Evolutionary conservation across 2,797 vertebrate genomes (phyloP).

Genomic region (Molossus alvarezi): DNA sequence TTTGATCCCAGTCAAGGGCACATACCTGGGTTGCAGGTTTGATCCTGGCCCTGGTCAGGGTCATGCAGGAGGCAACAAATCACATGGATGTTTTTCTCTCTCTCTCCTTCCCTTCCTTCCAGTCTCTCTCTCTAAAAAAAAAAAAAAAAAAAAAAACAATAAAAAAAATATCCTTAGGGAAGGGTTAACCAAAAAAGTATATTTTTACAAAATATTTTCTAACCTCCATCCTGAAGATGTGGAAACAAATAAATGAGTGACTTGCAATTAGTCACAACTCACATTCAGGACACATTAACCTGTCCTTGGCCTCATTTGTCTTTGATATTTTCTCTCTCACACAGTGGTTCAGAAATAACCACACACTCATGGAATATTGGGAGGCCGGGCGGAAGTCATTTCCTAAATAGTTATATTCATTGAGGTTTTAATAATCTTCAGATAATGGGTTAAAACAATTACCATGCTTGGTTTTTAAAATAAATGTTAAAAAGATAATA

Average conservation of each 20-base stretch:
- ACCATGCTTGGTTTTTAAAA: background rate
- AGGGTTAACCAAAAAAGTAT: background rate
- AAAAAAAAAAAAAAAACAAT: no score
- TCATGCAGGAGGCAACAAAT: no score
- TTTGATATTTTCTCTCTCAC: background rate
- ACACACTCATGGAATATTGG: background rate
- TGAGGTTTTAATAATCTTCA: background rate
- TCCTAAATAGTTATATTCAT: background rate
- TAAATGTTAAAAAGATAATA: constrained; percentile 45
- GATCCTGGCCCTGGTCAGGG: no score
- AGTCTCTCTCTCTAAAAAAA: no score
- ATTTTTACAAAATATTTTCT: constrained; percentile 46
- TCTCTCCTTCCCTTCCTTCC: no score
- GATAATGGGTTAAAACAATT: constrained; percentile 15
- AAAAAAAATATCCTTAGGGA: no score
- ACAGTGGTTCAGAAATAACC: constrained; percentile 15
- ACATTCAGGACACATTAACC: background rate
- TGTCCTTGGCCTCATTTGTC: background rate
- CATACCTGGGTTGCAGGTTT: no score
- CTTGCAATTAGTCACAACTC: background rate
- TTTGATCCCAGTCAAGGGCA: no score
- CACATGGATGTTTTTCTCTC: no score
- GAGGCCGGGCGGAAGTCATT: background rate
- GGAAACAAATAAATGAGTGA: background rate
- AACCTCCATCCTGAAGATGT: background rate